Evolutionary conservation across 2,113 vertebrate genomes (phyloP).

Genomic region (Corydoras sp.): DNA sequence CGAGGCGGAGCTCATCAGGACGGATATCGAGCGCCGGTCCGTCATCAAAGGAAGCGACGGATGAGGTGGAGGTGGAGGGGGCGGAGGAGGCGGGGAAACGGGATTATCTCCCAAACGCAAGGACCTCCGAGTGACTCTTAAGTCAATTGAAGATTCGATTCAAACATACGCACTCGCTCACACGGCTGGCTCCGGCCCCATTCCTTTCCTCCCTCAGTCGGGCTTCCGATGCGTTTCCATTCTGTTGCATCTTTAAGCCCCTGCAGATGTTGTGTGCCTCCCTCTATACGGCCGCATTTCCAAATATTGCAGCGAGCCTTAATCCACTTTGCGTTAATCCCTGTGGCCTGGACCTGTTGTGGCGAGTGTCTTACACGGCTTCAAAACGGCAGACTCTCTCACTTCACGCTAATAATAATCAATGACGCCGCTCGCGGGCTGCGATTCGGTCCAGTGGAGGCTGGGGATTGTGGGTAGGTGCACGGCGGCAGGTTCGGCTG

Average conservation of each 20-base stretch:
- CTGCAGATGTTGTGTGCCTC: slow-evolving; percentile 41
- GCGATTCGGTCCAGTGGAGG: slow-evolving; percentile 27
- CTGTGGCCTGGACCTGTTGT: slow-evolving; percentile 38
- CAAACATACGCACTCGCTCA: slow-evolving; percentile 16
- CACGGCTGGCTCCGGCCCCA: slow-evolving; percentile 1
- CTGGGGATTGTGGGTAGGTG: slow-evolving; percentile 27
- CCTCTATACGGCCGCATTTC: slow-evolving; percentile 32
- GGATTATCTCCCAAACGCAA: slow-evolving; percentile 28
- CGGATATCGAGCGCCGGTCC: slow-evolving; percentile 17
- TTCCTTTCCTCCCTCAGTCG: slow-evolving; percentile 21
- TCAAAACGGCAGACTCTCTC: slow-evolving; percentile 34
- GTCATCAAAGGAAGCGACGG: slow-evolving; percentile 12
- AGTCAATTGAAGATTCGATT: slow-evolving; percentile 15
- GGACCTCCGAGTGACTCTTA: slow-evolving; percentile 23
- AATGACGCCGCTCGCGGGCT: slow-evolving; percentile 32
- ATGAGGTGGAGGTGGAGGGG: slow-evolving; percentile 11
- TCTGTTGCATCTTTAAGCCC: slow-evolving; percentile 41
- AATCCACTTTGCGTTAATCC: slow-evolving; percentile 47
- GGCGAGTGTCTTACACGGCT: slow-evolving; percentile 28
- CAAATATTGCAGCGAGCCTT: slow-evolving; percentile 40
- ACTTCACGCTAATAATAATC: slow-evolving; percentile 41
- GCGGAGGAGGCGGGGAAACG: slow-evolving; percentile 18
- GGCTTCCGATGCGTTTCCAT: slow-evolving; percentile 23
- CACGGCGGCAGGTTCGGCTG: slow-evolving; percentile 34
- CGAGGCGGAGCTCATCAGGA: slow-evolving; percentile 30